Conservation (phyloP, 2,888 invertebrate genomes). For the Zaprionus lineosus region DNA sequence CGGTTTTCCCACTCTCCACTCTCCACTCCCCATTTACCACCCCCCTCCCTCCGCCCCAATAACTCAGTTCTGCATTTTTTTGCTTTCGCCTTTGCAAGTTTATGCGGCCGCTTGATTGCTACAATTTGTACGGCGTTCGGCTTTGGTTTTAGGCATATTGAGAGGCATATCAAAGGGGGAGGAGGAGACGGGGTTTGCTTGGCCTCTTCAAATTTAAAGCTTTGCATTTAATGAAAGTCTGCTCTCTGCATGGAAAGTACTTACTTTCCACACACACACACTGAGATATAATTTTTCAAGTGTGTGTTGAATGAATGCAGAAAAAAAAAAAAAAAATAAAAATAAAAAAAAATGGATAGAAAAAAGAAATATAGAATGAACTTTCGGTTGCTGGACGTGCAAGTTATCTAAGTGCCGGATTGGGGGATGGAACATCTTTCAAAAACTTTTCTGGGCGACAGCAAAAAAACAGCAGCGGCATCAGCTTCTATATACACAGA, state of each 20-base stretch:
- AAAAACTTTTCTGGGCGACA: constrained; percentile 68
- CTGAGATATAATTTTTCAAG: constrained; percentile 58
- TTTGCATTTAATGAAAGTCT: constrained; percentile 65
- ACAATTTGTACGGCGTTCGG: constrained; percentile 70
- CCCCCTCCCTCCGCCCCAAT: constrained; percentile 2
- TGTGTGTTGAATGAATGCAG: constrained; percentile 28
- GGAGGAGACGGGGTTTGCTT: background rate
- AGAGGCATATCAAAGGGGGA: constrained; percentile 10
- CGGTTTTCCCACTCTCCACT: too few relatives aligned
- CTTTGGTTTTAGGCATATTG: constrained; percentile 55
- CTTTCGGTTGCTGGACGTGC: constrained; percentile 73
- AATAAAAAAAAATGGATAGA: constrained; percentile 27
- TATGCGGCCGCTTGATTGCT: constrained; percentile 68
- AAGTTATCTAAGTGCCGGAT: constrained; percentile 58
- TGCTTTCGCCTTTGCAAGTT: constrained; percentile 7
- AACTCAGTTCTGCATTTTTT: constrained; percentile 11
- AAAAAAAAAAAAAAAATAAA: constrained; percentile 27
- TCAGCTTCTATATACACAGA: too few relatives aligned
- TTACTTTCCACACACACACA: constrained; percentile 37
- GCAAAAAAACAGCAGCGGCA: constrained; percentile 62
- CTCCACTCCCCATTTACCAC: background rate
- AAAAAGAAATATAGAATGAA: constrained; percentile 47
- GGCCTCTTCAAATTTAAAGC: constrained; percentile 54
- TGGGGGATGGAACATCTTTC: constrained; percentile 64
- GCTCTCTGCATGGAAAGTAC: constrained; percentile 32